phyloP scores from a whole-genome alignment of 2,888 invertebrate genomes.

The Carcina quercana region DNA sequence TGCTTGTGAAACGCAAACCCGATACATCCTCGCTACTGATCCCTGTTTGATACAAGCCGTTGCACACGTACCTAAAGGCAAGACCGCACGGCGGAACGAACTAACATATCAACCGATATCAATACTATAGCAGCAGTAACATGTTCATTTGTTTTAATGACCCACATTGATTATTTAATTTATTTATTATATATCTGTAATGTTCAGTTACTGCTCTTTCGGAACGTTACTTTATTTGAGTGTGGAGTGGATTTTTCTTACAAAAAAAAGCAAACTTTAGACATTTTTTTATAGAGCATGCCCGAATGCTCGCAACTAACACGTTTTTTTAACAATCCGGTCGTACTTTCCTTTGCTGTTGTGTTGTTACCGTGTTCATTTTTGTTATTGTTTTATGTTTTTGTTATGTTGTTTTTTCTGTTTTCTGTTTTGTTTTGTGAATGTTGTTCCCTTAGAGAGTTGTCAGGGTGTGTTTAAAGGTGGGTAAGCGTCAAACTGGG shows the following conservation, averaged over 20 bases:
- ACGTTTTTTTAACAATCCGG: conserved; percentile 37
- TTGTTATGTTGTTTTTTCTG: conserved; percentile 34
- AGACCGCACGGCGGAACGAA: conserved; percentile 51
- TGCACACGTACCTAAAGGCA: conserved; percentile 28
- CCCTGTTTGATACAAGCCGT: conserved; percentile 41
- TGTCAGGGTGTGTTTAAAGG: conserved; percentile 52
- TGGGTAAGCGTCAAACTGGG: conserved; percentile 62
- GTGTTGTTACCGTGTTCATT: no score
- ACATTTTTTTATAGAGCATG: conserved; percentile 53
- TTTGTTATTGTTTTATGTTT: conserved; percentile 48
- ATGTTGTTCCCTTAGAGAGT: conserved; percentile 55
- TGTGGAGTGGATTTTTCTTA: conserved; percentile 70
- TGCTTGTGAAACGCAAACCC: conserved; percentile 70
- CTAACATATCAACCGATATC: conserved; percentile 53
- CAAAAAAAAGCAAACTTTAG: conserved; percentile 23
- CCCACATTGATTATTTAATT: conserved; percentile 24
- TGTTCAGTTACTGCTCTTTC: conserved; percentile 62
- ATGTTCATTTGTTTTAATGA: conserved; percentile 35
- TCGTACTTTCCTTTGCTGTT: conserved; percentile 63
- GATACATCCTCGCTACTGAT: conserved; percentile 61
- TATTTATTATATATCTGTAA: conserved; percentile 30
- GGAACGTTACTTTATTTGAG: conserved; percentile 55
- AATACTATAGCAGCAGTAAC: conserved; percentile 55
- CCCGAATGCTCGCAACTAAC: conserved; percentile 47
- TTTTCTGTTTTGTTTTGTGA: conserved; percentile 51